Base-by-base conservation (phyloP, 2,888 invertebrate genomes). In the Cotesia congregata region DNA sequence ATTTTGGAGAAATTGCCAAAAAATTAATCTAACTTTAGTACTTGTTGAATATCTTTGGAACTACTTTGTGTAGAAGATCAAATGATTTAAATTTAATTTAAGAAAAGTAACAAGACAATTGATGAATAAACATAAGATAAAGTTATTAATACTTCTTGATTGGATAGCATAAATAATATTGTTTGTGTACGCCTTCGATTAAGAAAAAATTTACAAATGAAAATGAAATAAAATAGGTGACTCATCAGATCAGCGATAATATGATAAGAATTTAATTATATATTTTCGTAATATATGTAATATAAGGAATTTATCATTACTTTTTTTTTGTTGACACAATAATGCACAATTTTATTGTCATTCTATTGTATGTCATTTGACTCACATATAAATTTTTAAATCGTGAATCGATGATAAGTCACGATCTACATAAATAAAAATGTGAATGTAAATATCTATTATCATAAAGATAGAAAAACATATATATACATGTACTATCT, bases 341-440 rank as follows among this genome's bases (percentile, higher is more conserved):
- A 15, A 6, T 61, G 9, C n/a, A 17, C 15, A 17, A 62, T 62
- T 62, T 17, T 15, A 62, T 62, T 62, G 62, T 62, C 15, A 62
- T n/a, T n/a, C 62, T n/a, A 62, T 15, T 62, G 62, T 20, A 62
- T 17, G 15, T 20, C 62, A 62, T 62, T 62, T 62, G 62, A 62
- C 15, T 62, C 62, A 62, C 50, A 50, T 50, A 50, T 70, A 30
- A 38, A 38, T 70, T 41, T 30, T 67, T 39, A 15, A 60, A 71
- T 30, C 40, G 15, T 17, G 38, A 72, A 60, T 61, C 50, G 50
- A 50, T 62, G 62, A 62, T 62, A 62, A 62, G 62, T 62, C 62
- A 62, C 62, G 62, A 62, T 62, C 20, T 20, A 68, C 68, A 68
- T 17, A 60, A 70, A 50, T 20, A 70, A 30, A 64, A 72, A 40